Evolutionary conservation across 92 coral and sea anemone genomes (phyloP).

Genomic region (Palythoa heliodiscus): DNA sequence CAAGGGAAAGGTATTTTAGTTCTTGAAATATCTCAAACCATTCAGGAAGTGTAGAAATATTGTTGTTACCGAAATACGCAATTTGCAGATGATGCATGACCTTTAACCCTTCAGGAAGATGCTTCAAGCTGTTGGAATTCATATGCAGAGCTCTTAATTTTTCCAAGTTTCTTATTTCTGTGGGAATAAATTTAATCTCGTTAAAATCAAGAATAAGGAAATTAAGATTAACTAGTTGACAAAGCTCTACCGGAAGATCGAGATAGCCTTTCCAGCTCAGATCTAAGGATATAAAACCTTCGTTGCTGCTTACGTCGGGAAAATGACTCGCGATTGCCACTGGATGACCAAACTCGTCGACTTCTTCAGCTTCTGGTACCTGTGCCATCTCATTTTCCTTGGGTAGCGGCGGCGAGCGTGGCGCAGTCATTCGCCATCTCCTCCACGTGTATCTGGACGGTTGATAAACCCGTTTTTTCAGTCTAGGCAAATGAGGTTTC

Average conservation of each 20-base stretch:
- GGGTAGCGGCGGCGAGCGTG: neutral
- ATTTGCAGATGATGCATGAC: constrained; percentile 54
- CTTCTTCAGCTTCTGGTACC: constrained; percentile 27
- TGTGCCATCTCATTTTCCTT: neutral
- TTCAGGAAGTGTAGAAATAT: constrained; percentile 63
- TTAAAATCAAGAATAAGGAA: constrained; percentile 74
- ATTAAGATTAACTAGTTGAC: constrained; percentile 68
- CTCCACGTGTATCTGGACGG: constrained; percentile 76
- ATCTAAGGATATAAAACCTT: constrained; percentile 72
- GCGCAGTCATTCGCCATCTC: constrained; percentile 64
- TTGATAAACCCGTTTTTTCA: constrained; percentile 32
- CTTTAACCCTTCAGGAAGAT: constrained; percentile 64
- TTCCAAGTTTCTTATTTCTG: constrained; percentile 51
- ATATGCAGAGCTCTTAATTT: constrained; percentile 64
- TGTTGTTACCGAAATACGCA: constrained; percentile 66
- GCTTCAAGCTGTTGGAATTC: constrained; percentile 58
- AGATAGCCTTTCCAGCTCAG: constrained; percentile 63
- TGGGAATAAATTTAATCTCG: constrained; percentile 59
- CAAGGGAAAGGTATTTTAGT: constrained; percentile 66
- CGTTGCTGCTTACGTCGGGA: constrained; percentile 58
- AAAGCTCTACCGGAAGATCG: constrained; percentile 58
- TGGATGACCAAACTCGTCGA: constrained; percentile 77
- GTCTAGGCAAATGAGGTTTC: constrained; percentile 19
- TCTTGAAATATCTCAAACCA: constrained; percentile 74
- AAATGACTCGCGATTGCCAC: constrained; percentile 48